Percentiles rank a stretch among this genome's conserved stretches.
Conservation (phyloP, 1,140 invertebrate genomes). For the Gryon sp. region DNA sequence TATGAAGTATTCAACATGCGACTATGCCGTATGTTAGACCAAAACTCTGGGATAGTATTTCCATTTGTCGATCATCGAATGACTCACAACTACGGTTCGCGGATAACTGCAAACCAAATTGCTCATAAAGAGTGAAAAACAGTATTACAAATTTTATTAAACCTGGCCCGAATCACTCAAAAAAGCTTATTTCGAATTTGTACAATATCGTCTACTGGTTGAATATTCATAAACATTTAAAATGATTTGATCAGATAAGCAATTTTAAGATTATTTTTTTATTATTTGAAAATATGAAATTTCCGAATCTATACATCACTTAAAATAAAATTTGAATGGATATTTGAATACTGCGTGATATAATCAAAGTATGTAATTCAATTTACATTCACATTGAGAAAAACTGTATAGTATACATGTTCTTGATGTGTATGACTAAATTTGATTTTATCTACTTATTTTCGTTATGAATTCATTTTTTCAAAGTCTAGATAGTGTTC, state of each 20-base stretch:
- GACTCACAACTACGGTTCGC: constrained; percentile 28
- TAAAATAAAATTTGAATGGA: no score
- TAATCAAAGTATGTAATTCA: no score
- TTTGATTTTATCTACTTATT: no score
- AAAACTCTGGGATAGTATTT: constrained; percentile 38
- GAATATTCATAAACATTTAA: constrained; percentile 55
- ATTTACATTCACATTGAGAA: no score
- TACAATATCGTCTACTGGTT: constrained; percentile 18
- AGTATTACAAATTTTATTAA: constrained; percentile 34
- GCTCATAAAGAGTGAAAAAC: constrained; percentile 32
- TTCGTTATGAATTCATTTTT: no score
- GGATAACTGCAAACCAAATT: constrained; percentile 27
- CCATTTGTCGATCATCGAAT: constrained; percentile 41
- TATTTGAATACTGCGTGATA: no score
- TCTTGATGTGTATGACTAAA: no score
- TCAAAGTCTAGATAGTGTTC: no score
- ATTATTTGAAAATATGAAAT: constrained; percentile 49
- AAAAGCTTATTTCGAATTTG: constrained; percentile 17
- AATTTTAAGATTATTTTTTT: constrained; percentile 27
- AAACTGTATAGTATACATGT: no score
- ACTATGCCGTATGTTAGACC: constrained; percentile 64
- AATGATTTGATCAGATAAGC: constrained; percentile 28
- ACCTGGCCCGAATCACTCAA: neutral
- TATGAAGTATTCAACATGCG: constrained; percentile 72
- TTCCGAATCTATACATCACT: constrained; percentile 37